phyloP scores from a whole-genome alignment of 2,888 invertebrate genomes.

The Petrophora chlorosata region DNA sequence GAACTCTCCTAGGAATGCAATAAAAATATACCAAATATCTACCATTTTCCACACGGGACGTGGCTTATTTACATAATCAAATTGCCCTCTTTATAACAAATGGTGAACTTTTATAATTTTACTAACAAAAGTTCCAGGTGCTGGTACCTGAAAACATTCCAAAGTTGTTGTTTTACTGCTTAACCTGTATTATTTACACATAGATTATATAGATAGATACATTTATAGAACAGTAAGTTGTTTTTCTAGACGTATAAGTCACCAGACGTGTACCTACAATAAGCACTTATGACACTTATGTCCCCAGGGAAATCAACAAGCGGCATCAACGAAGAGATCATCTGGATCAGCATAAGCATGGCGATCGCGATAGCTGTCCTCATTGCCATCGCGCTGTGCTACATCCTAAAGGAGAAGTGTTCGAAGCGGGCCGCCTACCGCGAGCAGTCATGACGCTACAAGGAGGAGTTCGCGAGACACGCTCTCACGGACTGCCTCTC shows the following conservation, averaged over 20 bases:
- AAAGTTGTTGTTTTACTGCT: no score
- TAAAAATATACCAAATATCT: conserved; percentile 18
- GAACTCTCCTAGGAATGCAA: conserved; percentile 14
- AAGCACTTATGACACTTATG: no score
- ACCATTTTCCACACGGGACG: conserved; percentile 1
- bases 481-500: conserved; percentile 74
- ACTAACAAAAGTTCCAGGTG: conserved; percentile 2
- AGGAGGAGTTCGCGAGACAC: conserved; percentile 77
- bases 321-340: conserved; percentile 94
- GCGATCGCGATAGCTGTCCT: conserved; percentile 91
- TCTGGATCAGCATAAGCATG: conserved; percentile 95
- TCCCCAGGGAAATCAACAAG: conserved; percentile 90
- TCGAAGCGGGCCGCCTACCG: conserved; percentile 85
- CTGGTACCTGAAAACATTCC: no score
- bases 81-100: not conserved
- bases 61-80: conserved; percentile 18
- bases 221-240: no score
- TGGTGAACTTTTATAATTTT: conserved; percentile 4
- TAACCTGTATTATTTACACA: no score
- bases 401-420: conserved; percentile 92
- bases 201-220: no score
- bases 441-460: conserved; percentile 87
- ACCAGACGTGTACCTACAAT: no score
- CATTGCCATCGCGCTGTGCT: conserved; percentile 92
- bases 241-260: no score